Percentiles rank a stretch among this genome's conserved stretches.
These are phyloP conservation scores for Taphrorychus bicolor DNA, from an alignment of 2,888 invertebrate species.

Conservation along the genomic window DNA sequence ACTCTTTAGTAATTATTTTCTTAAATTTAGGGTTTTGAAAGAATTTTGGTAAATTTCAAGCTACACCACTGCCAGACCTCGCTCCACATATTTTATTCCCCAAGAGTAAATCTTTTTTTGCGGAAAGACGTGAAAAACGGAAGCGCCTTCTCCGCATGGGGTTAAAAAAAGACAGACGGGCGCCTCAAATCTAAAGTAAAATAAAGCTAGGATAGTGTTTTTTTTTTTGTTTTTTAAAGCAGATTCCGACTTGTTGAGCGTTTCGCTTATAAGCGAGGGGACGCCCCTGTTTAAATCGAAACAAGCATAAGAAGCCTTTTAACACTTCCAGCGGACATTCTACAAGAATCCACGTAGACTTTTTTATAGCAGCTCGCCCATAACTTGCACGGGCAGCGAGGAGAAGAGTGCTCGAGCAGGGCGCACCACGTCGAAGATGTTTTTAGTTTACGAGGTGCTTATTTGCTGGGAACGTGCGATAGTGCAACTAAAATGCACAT, in stretches of 20 bases:
- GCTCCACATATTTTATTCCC: constrained; percentile 51
- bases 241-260: constrained; percentile 25
- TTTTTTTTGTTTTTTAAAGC: constrained; percentile 47
- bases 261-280: neutral
- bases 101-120: constrained; percentile 54
- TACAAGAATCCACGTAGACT: constrained; percentile 27
- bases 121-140: constrained; percentile 49
- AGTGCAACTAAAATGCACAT: too few species aligned
- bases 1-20: too few species aligned
- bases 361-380: constrained; percentile 18
- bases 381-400: constrained; percentile 19
- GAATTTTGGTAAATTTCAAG: too few species aligned
- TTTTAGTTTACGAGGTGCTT: neutral
- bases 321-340: constrained; percentile 29
- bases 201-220: constrained; percentile 45
- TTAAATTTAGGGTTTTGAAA: too few species aligned
- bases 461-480: neutral
- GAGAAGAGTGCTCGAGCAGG: neutral
- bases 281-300: neutral
- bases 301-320: constrained; percentile 18
- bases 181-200: constrained; percentile 49
- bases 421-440: neutral
- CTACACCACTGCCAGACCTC: constrained; percentile 8
- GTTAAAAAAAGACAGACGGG: constrained; percentile 50
- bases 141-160: constrained; percentile 29